Percentiles rank a stretch among this genome's conserved stretches.
phyloP scores from a whole-genome alignment of 1,140 invertebrate species.

The Zaprionus ornatus region DNA sequence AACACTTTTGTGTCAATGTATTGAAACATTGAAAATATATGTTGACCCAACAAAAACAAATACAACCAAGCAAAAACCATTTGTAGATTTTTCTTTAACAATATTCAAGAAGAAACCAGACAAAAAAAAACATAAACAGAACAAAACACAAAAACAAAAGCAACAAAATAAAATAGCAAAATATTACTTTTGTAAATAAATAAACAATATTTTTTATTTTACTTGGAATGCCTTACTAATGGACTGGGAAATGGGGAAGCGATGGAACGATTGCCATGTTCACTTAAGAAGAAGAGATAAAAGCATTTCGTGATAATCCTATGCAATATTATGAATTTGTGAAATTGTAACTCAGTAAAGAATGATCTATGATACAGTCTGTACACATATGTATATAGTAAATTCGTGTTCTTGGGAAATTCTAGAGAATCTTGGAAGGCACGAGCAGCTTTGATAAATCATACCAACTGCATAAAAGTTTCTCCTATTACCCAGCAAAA shows the following conservation, averaged over 20 bases:
- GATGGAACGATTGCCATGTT: background rate
- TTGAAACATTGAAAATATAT: slow-evolving; percentile 17
- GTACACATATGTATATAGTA: too few relatives aligned
- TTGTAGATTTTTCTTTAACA: slow-evolving; percentile 72
- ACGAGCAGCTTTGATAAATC: too few relatives aligned
- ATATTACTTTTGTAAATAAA: slow-evolving; percentile 84
- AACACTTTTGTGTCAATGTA: slow-evolving; percentile 36
- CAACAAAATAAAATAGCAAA: slow-evolving; percentile 83
- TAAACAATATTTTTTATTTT: slow-evolving; percentile 42
- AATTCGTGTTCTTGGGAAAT: too few relatives aligned
- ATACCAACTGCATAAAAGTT: background rate
- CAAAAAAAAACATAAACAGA: slow-evolving; percentile 8
- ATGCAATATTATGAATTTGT: too few relatives aligned
- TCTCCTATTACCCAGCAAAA: background rate
- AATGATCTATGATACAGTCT: too few relatives aligned
- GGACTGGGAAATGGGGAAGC: background rate
- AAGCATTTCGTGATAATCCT: too few relatives aligned
- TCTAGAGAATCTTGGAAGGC: too few relatives aligned
- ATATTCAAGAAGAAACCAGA: slow-evolving; percentile 56
- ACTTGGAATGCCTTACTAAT: background rate
- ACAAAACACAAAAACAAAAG: slow-evolving; percentile 38
- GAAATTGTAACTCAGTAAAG: too few relatives aligned
- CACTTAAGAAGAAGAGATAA: too few relatives aligned
- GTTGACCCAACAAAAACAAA: slow-evolving; percentile 50
- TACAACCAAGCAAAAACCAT: slow-evolving; percentile 48